Evolutionary conservation across 2,113 vertebrate genomes (phyloP).

Genomic region (Phrynosoma platyrhinos): DNA sequence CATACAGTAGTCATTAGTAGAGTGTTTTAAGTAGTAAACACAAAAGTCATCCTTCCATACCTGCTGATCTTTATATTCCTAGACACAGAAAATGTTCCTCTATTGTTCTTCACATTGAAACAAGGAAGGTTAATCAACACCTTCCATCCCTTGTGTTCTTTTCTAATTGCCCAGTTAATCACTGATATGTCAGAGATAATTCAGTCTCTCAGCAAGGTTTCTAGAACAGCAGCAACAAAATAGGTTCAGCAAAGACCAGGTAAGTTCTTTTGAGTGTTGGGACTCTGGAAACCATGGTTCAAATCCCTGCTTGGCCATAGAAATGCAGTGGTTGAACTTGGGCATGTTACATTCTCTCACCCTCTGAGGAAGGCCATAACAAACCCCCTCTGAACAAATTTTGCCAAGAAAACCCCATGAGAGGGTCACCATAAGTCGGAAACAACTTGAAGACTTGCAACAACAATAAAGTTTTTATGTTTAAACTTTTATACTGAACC

Average conservation of each 20-base stretch:
- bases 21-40: too few relatives aligned
- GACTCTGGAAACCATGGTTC: too few relatives aligned
- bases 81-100: not conserved
- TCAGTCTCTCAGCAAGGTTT: not conserved
- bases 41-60: too few relatives aligned
- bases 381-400: too few relatives aligned
- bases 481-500: not conserved
- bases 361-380: too few relatives aligned
- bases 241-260: not conserved
- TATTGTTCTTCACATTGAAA: slow-evolving; percentile 5
- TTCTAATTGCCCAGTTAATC: slow-evolving; percentile 34
- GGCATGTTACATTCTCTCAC: too few relatives aligned
- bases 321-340: too few relatives aligned
- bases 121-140: slow-evolving; percentile 18
- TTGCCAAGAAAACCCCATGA: too few relatives aligned
- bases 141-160: slow-evolving; percentile 6
- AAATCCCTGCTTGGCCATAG: too few relatives aligned
- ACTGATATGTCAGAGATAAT: not conserved
- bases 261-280: not conserved
- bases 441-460: too few relatives aligned
- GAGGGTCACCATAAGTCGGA: too few relatives aligned
- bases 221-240: not conserved
- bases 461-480: not conserved
- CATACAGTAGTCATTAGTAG: too few relatives aligned
- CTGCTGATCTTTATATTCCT: not conserved